phyloP scores from a whole-genome alignment of 2,797 vertebrate species.

The Sebastolobus alascanus region DNA sequence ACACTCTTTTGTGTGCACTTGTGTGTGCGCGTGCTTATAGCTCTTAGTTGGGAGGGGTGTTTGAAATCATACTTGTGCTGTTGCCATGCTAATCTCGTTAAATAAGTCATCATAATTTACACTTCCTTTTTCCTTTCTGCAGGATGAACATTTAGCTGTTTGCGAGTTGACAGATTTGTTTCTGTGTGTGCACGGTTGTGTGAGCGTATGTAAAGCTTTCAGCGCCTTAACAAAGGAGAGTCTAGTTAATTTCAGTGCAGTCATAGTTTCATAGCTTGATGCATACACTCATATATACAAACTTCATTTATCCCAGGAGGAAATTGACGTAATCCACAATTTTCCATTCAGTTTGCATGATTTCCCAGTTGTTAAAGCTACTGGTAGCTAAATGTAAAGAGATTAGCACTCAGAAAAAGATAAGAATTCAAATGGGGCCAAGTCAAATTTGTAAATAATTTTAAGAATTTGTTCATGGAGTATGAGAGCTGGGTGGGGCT shows the following conservation, averaged over 20 bases:
- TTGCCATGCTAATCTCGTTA: slow-evolving; percentile 83
- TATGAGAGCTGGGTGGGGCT: neutral
- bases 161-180: slow-evolving; percentile 82
- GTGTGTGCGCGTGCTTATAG: slow-evolving; percentile 51
- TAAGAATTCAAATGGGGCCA: neutral
- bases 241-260: slow-evolving; percentile 24
- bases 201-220: slow-evolving; percentile 31
- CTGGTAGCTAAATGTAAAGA: neutral
- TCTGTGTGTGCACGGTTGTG: slow-evolving; percentile 7
- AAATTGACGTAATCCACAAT: slow-evolving; percentile 23
- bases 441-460: too few relatives aligned
- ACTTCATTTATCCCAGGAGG: slow-evolving; percentile 7
- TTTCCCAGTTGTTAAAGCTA: slow-evolving; percentile 11
- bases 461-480: neutral
- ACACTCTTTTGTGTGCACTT: slow-evolving; percentile 72
- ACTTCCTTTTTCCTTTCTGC: slow-evolving; percentile 82
- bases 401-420: neutral
- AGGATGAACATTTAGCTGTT: slow-evolving; percentile 84
- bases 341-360: slow-evolving; percentile 17
- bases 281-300: neutral
- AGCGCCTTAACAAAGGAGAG: slow-evolving; percentile 18
- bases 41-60: slow-evolving; percentile 62
- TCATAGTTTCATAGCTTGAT: slow-evolving; percentile 6
- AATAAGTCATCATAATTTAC: slow-evolving; percentile 85
- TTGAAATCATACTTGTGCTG: slow-evolving; percentile 81